Base-by-base conservation (phyloP, 2,888 invertebrate genomes). In the Phyto melanocephala region DNA sequence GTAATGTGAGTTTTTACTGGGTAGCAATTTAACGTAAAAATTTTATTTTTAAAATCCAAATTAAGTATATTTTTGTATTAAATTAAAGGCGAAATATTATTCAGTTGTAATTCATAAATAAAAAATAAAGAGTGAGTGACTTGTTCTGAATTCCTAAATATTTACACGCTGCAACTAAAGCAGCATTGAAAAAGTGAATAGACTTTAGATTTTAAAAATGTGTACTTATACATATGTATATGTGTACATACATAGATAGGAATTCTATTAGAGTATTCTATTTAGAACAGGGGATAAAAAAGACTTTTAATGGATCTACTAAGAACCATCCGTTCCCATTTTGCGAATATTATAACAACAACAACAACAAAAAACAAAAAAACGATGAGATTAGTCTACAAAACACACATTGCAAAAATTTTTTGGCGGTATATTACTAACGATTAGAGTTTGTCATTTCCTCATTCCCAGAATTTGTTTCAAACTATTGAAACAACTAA, bases 71-170 rank as follows among this genome's bases (percentile, higher is more conserved):
- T n/a, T n/a, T n/a, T n/a, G n/a, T n/a, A n/a, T n/a, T n/a, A 67
- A 65, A 67, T 56, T 40, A 58, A 63, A 70, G 74, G 74, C 78
- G 81, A 78, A 78, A 81, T 63, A 47, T 60, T 50, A 75, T 33
- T 70, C 63, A 67, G 65, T 60, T 71, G 54, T 58, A 68, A 67
- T 74, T 74, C 70, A 68, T 47, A 67, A 54, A 74, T 47, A 67
- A 54, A 68, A 56, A 42, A 60, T 58, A 75, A 71, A 75, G 50
- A 50, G 78, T 82, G 79, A 82, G 78, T 82, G 81, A 79, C 81
- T 82, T 79, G 81, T 75, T 58, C 81, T 82, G 81, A 82, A 82
- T 79, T 82, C 79, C 81, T 82, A 58, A 82, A 70, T 65, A 78
- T 52, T 78, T 65, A 75, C 78, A 79, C 70, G 70, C 70, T 62